A percentile compares a stretch with the other conserved stretches of the same genome.
phyloP scores from a whole-genome alignment of 2,888 invertebrate species.

The Drosophila mulleri region DNA sequence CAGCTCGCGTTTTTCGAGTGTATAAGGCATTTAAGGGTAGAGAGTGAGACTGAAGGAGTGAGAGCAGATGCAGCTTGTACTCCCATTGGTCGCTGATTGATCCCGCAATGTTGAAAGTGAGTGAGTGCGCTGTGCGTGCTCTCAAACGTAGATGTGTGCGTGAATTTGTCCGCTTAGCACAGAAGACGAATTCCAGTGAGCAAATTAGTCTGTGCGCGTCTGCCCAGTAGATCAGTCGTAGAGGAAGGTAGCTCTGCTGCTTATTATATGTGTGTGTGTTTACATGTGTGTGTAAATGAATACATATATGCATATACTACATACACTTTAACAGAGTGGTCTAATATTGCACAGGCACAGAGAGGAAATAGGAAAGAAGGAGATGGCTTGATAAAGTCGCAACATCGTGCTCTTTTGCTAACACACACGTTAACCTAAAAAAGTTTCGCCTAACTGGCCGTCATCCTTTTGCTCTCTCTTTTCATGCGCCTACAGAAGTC shows the following conservation, averaged over 20 bases:
- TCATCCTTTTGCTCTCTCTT: background rate
- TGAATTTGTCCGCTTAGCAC: background rate
- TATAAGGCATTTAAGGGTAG: background rate
- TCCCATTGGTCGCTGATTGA: background rate
- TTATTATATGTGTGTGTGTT: too few relatives aligned
- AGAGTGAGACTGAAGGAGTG: background rate
- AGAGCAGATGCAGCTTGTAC: background rate
- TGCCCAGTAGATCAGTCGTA: background rate
- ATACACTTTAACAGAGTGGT: background rate
- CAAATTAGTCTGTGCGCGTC: slow-evolving; percentile 5
- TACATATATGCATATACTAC: too few relatives aligned
- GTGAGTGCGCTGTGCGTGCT: background rate
- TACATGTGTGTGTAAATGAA: background rate
- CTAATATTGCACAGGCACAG: background rate
- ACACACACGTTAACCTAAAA: background rate
- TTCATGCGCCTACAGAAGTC: background rate
- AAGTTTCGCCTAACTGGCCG: background rate
- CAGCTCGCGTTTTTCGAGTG: background rate
- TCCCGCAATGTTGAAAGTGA: background rate
- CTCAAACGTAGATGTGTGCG: background rate
- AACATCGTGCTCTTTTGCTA: background rate
- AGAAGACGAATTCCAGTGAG: background rate
- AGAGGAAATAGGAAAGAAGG: background rate
- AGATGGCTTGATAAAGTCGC: background rate
- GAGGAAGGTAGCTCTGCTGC: background rate